Conservation (phyloP, 2,113 vertebrate genomes). For the Lutjanus erythropterus region DNA sequence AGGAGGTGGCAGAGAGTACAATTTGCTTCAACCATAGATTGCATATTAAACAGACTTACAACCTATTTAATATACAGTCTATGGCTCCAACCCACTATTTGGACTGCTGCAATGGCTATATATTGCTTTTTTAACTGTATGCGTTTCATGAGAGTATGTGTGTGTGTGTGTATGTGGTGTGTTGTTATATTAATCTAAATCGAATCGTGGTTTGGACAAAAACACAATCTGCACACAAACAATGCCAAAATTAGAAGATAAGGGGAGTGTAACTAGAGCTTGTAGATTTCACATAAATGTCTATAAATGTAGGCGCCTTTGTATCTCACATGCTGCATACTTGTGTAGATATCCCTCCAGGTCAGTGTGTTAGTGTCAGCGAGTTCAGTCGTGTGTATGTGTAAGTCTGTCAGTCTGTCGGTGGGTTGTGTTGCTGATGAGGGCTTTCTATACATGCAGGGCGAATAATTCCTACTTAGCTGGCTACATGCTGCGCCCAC, state of each 20-base stretch:
- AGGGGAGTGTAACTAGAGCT: background rate
- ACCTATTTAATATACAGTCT: no score
- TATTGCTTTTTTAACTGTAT: no score
- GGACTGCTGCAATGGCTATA: no score
- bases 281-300: background rate
- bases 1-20: no score
- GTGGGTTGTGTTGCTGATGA: slow-evolving; percentile 26
- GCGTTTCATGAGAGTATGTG: no score
- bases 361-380: slow-evolving; percentile 1
- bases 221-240: background rate
- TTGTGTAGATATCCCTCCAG: background rate
- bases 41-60: no score
- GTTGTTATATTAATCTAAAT: background rate
- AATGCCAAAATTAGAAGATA: background rate
- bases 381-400: background rate
- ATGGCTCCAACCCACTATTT: no score
- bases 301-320: background rate
- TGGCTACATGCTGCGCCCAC: slow-evolving; percentile 43
- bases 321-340: background rate
- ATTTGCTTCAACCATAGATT: no score
- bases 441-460: slow-evolving; percentile 39
- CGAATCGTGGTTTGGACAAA: background rate
- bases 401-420: slow-evolving; percentile 13
- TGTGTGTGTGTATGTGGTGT: background rate
- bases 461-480: slow-evolving; percentile 59